Evolutionary conservation across 2,113 vertebrate genomes (phyloP), one percentile per base, ranked within the genome.

Genomic region (Sebastes schlegelii): DNA sequence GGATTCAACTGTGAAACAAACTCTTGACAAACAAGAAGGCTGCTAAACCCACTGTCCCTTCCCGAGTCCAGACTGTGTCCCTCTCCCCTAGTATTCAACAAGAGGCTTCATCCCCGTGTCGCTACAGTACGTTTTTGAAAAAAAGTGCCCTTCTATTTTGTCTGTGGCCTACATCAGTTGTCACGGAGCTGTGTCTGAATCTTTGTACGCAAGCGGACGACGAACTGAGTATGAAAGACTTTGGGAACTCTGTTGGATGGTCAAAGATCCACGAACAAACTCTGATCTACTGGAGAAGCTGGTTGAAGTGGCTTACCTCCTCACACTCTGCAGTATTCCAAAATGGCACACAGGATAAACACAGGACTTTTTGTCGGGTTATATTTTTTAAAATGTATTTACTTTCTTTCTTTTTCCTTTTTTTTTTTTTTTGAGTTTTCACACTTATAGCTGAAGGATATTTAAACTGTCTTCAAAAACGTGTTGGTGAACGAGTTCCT

Each of bases 1-100:
- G 92, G 95, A 94, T 92, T 94, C 92, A 95, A 96, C 97, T 98
- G 97, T 97, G 97, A 98, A 95, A 92, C 93, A 91, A 94, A 92
- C 93, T 95, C 93, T 93, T 90, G 92, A 92, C 91, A 93, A 86
- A 92, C 91, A 92, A 93, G 92, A 91, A 88, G 87, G 95, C 96
- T 94, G 95, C 96, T 95, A 92, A 91, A 72, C 90, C 89, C 87
- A 69, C 76, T 68, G 67, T 64, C 83, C 83, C 86, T 42, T 69
- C 58, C 55, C 8, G 19, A 67, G 68, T 70, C 77, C 78, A 86
- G 84, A 87, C 90, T 85, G 73, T 62, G 8, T n/a, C 74, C 69
- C 85, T 9, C 69, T 71, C 79, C 68, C 73, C 67, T 13, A 34
- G 34, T 34, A 48, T 62, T 65, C 77, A 69, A 54, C 68, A 58